Evolutionary conservation across 1,140 invertebrate genomes (phyloP).

Genomic region (Carcinoscorpius rotundicauda): DNA sequence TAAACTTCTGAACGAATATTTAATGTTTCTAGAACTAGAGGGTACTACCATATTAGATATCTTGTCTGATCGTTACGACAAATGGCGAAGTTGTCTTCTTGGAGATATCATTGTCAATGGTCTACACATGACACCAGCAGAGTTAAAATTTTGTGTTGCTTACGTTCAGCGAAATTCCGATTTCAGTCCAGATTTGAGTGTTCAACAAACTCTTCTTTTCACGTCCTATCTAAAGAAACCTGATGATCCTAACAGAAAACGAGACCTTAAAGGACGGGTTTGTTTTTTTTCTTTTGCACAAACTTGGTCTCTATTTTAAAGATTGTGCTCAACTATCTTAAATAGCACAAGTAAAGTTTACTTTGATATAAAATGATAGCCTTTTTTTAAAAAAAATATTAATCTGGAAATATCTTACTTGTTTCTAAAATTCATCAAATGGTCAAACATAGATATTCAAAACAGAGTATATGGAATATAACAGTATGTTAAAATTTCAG

Average conservation of each 20-base stretch:
- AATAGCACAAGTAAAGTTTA: constrained; percentile 20
- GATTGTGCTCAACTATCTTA: too few relatives aligned
- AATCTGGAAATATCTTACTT: neutral
- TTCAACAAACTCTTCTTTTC: constrained; percentile 64
- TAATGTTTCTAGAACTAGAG: constrained; percentile 43
- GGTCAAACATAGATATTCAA: too few relatives aligned
- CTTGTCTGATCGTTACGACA: constrained; percentile 48
- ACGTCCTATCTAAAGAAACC: constrained; percentile 53
- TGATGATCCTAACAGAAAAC: constrained; percentile 30
- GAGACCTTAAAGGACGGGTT: constrained; percentile 42
- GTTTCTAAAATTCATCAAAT: neutral
- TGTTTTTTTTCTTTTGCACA: neutral
- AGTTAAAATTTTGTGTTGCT: constrained; percentile 46
- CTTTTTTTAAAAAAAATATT: too few relatives aligned
- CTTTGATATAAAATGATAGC: neutral
- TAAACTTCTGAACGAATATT: too few relatives aligned
- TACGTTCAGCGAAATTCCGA: constrained; percentile 48
- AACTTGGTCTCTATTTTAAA: too few relatives aligned
- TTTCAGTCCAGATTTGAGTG: constrained; percentile 55
- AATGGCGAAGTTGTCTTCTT: constrained; percentile 38
- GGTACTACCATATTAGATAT: constrained; percentile 67
- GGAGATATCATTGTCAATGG: constrained; percentile 78
- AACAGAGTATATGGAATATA: too few relatives aligned
- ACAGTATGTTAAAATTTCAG: too few relatives aligned
- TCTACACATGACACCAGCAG: constrained; percentile 51